A percentile compares a stretch with the other conserved stretches of the same genome.
Evolutionary conservation across 2,888 invertebrate genomes (phyloP).

Genomic region (Crematogaster levior): DNA sequence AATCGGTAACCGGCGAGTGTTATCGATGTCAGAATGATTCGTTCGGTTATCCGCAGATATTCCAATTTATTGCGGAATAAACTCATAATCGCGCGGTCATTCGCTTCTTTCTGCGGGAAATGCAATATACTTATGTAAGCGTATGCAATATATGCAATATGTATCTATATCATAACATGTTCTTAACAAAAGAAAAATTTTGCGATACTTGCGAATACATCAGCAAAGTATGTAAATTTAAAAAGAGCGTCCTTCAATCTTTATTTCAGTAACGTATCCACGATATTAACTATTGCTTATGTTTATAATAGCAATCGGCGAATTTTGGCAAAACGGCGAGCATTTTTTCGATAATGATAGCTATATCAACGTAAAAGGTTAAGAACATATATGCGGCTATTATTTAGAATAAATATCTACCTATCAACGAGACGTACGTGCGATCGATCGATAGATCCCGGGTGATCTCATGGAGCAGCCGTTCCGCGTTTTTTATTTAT

Average conservation of each 20-base stretch:
- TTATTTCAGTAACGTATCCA: no score
- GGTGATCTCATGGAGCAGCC: slow-evolving; percentile 21
- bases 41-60: slow-evolving; percentile 44
- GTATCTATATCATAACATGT: background rate
- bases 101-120: background rate
- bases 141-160: background rate
- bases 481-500: slow-evolving; percentile 10
- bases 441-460: slow-evolving; percentile 44
- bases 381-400: background rate
- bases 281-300: background rate
- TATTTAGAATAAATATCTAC: slow-evolving; percentile 41
- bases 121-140: no score
- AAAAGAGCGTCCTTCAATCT: background rate
- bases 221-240: background rate
- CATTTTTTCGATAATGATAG: background rate
- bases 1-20: slow-evolving; percentile 55
- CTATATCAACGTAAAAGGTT: background rate
- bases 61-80: slow-evolving; percentile 5
- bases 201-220: background rate
- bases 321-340: background rate
- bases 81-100: background rate
- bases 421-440: slow-evolving; percentile 19
- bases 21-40: slow-evolving; percentile 50
- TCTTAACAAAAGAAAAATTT: background rate
- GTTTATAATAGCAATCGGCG: background rate